Percentiles rank a stretch among this genome's conserved stretches.
Conservation (phyloP, 2,113 vertebrate genomes). For the Hoplias malabaricus region DNA sequence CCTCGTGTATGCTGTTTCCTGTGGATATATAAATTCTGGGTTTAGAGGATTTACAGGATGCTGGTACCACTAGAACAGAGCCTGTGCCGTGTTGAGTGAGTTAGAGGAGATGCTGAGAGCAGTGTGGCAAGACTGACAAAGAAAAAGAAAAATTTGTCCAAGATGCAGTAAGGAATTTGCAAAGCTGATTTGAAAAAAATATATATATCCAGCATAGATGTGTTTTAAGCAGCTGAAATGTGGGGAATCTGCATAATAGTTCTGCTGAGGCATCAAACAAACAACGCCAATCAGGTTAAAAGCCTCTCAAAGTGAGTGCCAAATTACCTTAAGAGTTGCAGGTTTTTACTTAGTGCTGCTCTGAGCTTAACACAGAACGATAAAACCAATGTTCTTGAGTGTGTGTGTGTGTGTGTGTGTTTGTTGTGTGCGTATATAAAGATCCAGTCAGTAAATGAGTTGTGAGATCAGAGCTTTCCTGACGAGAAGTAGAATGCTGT, state of each 20-base stretch:
- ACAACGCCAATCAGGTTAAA: constrained; percentile 39
- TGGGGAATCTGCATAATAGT: constrained; percentile 2
- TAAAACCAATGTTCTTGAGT: not conserved
- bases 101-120: not conserved
- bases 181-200: constrained; percentile 35
- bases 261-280: constrained; percentile 16
- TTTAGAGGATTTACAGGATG: too few relatives aligned
- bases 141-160: not conserved
- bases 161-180: not conserved
- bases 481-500: not conserved
- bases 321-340: constrained; percentile 31
- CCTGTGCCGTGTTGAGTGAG: too few relatives aligned
- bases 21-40: too few relatives aligned
- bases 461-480: constrained; percentile 16
- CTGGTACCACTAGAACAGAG: too few relatives aligned
- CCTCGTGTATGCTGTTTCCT: too few relatives aligned
- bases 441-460: constrained; percentile 13
- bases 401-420: constrained; percentile 5
- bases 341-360: not conserved
- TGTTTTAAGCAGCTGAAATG: not conserved
- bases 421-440: not conserved
- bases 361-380: constrained; percentile 1
- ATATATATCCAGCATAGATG: constrained; percentile 30
- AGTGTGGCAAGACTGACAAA: not conserved
- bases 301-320: constrained; percentile 7